phyloP scores from a whole-genome alignment of 2,797 vertebrate species.

The Mallotus villosus region DNA sequence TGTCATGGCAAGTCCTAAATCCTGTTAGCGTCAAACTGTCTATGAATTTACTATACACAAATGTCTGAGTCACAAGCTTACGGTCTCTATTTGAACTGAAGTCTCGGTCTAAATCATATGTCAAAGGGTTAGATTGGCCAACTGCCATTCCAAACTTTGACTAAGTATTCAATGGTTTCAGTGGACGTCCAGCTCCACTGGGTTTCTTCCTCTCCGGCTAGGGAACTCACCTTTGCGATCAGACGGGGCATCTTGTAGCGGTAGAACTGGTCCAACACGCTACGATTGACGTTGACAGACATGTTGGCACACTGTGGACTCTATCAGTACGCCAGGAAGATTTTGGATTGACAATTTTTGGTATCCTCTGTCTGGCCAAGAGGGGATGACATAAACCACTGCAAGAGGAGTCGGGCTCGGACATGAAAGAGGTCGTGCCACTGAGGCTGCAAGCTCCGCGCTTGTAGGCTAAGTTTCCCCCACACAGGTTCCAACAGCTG shows the following conservation, averaged over 20 bases:
- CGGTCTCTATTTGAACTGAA: not conserved
- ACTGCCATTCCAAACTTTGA: no score
- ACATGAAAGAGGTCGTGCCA: constrained; percentile 99
- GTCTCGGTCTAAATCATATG: not conserved
- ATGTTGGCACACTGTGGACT: constrained; percentile 91
- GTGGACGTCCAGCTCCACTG: no score
- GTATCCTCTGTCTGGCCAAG: constrained; percentile 99
- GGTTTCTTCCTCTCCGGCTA: not conserved
- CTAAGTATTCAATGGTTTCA: no score
- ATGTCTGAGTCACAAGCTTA: not conserved
- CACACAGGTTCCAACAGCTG: constrained; percentile 99
- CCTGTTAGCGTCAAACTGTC: not conserved
- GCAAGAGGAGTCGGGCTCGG: constrained; percentile 99
- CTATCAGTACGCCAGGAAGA: constrained; percentile 98
- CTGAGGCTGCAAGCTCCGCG: constrained; percentile 96
- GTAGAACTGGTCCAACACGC: constrained; percentile 99
- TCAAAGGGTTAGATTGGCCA: no score
- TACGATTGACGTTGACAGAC: constrained; percentile 99
- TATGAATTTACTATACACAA: not conserved
- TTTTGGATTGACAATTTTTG: constrained; percentile 98
- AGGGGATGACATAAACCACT: constrained; percentile 99
- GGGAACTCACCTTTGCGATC: constrained; percentile 90
- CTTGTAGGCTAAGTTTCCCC: constrained; percentile 97
- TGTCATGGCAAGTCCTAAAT: not conserved
- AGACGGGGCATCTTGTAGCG: constrained; percentile 99